Evolutionary conservation across 2,113 vertebrate species (phyloP), one percentile per base, ranked within the genome.

Genomic region (Channa maculata): DNA sequence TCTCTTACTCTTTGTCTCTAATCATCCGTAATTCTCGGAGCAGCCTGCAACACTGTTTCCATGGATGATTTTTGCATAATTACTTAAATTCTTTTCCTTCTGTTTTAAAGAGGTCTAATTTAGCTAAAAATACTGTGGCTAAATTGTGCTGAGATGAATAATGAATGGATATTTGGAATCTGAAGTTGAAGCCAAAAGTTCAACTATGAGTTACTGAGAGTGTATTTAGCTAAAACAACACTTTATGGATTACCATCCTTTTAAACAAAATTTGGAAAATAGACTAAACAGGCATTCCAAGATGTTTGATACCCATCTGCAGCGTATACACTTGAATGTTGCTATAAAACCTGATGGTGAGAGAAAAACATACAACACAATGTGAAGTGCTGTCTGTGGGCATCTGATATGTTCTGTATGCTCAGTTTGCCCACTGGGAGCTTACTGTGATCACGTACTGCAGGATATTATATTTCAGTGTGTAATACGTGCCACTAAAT

Each of bases 401-500:
- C 44, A 74, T 65, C 54, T 61, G 81, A 74, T 80, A 50, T 12
- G n/a, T 24, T 24, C 24, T 41, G 34, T 38, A 51, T 14, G 33
- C 51, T 69, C 49, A 8, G 57, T 58, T 72, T 44, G n/a, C 41
- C 33, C 51, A n/a, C 43, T 39, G 34, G 43, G 60, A 59, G 36
- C 69, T 65, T 57, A 44, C 79, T 71, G 60, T 11, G 6, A 24
- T 24, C 24, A 24, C 24, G 24, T 43, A 10, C 2, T 48, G 74
- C 38, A 65, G 68, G 61, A 62, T 87, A 75, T 90, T 66, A 64
- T 45, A 50, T 87, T 81, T 79, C 83, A 12, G 3, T 34, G 12
- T 62, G 82, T 80, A 88, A 86, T 46, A 36, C 0, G 78, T 88
- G 73, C 65, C 48, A 68, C 64, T 39, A 36, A 43, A 45, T 65